Base-by-base conservation (phyloP, 2,797 vertebrate species). In the Accipiter badius region DNA sequence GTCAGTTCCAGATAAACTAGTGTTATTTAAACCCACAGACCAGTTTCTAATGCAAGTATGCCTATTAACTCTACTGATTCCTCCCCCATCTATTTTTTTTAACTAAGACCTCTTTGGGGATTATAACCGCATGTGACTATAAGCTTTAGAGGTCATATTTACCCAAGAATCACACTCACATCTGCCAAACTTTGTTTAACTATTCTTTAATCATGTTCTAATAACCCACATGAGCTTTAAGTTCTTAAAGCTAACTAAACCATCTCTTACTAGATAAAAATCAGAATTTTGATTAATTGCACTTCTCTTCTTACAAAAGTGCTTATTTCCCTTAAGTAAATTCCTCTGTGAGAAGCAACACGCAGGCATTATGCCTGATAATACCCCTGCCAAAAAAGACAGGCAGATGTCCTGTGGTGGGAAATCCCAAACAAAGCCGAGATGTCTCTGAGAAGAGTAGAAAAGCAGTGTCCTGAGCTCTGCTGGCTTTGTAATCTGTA, bases 111-210 rank as follows among this genome's bases (percentile, higher is more conserved):
- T 94, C 92, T 91, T 66, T 86, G 70, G 82, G 85, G 93, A 95
- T 93, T 94, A 94, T 66, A 95, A 77, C 62, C 7, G 13, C 96
- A 94, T 80, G 90, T 87, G 90, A 94, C 80, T 89, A 1, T 63
- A 73, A 92, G 90, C 86, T 94, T 39, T 42, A 89, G 93, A 84
- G 95, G 95, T 96, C 92, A 59, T 37, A 96, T 96, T 95, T 97
- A 94, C 93, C 35, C 95, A 94, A 70, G 92, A 87, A 87, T 96
- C 95, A 87, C 88, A 76, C 78, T 95, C 90, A 39, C 81, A 94
- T 79, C 96, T 95, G 95, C 92, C 95, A 94, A 94, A 90, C 93
- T 94, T 93, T 88, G 86, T 96, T 96, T 86, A 94, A 84, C 42
- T 8, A 2, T 29, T 69, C 95, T 86, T 96, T 95, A 95, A 95